Conservation (phyloP, 2,113 vertebrate species). For the Ibidorhyncha struthersii region DNA sequence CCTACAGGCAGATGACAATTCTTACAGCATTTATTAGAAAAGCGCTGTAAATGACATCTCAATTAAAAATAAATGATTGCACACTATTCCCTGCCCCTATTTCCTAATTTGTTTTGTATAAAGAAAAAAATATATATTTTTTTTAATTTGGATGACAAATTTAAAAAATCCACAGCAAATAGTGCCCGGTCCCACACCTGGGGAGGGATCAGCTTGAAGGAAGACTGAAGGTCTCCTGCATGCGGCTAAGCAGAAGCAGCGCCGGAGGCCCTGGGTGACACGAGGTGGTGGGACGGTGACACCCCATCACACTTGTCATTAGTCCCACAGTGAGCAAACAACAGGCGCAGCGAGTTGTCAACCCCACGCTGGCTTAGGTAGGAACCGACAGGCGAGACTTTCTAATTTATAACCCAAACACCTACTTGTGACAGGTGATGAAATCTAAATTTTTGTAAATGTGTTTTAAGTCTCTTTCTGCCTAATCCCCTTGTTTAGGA, state of each 20-base stretch:
- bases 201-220: background rate
- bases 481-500: accelerated
- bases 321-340: background rate
- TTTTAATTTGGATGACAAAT: background rate
- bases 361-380: background rate
- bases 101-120: background rate
- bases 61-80: background rate
- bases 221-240: background rate
- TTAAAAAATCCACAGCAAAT: background rate
- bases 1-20: background rate
- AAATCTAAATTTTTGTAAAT: background rate
- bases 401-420: background rate
- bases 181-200: background rate
- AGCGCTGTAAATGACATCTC: background rate
- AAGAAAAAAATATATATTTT: no score
- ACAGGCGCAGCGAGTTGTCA: background rate
- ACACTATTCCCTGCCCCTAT: background rate
- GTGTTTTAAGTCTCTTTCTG: background rate
- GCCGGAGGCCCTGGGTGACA: background rate
- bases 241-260: background rate
- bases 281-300: background rate
- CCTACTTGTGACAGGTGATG: background rate
- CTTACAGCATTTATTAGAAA: background rate
- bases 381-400: background rate
- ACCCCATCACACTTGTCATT: background rate